Evolutionary conservation across 2,888 invertebrate genomes (phyloP), one percentile per base, ranked within the genome.

Genomic region (Lissonota sp.): DNA sequence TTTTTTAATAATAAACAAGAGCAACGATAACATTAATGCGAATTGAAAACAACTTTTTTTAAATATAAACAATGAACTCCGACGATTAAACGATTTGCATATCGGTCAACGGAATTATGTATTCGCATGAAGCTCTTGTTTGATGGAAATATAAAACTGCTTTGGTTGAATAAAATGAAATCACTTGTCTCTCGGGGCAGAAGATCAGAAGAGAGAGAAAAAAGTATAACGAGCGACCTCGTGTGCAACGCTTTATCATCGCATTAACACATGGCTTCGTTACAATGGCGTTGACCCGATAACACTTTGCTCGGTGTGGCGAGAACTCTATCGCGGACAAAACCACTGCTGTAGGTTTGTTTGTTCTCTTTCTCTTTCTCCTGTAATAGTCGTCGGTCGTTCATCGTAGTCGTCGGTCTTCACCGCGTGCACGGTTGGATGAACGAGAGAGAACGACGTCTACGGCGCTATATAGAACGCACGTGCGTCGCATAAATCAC

Each of bases 401-500:
- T 62, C 71, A 64, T 70, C 57, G 70, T 66, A 53, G 74, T 62
- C 67, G 76, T 79, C 58, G 73, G 63, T 74, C 74, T 70, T 77
- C 80, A 75, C 71, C 60, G 74, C 42, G 66, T 62, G 44, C 55
- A 39, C 78, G 81, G 71, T 75, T 75, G 79, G 75, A 71, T 75
- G 75, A 79, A 71, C 66, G 71, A 67, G 74, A 67, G 60, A 74
- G 6, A 12, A 39, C 6, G 14, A 10, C 39, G 66, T 71, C 82
- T 74, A 79, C 80, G 66, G 76, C 69, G 62, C 71, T 74, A 46
- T 42, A 76, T 55, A 60, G 83, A 79, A 83, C 82, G 84, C 88
- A 86, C 87, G 87, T 86, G 88, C 84, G 86, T 87, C 84, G 80
- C 85, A 87, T 88, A 89, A 88, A 89, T 88, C 88, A 87, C 82